Evolutionary conservation across 2,888 invertebrate species (phyloP), one percentile per base, ranked within the genome.

Genomic region (Drymonia ruficornis): DNA sequence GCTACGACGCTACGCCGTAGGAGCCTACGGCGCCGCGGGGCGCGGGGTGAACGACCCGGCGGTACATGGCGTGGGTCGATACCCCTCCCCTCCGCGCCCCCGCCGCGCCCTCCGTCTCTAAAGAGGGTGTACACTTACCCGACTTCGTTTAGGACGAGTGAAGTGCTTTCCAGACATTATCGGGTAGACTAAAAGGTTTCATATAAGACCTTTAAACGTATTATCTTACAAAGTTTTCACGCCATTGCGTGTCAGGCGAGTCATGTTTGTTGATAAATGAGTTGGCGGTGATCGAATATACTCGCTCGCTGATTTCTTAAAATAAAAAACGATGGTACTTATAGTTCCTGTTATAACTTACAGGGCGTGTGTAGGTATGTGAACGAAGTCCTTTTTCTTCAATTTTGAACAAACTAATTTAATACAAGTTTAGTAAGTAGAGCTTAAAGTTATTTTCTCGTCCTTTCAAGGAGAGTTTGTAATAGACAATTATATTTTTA

Each of bases 31-130:
- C 67, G 76, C 75, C 76, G 79, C 78, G 81, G 74, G 81, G 74
- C 74, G 85, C 82, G 84, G 86, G 90, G 85, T 89, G 85, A 88
- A 89, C 79, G 89, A 84, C 89, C 90, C 74, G 73, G 72, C 71
- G 78, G 74, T 76, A 76, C 79, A 81, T 79, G 77, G 78, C 75
- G 78, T 79, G 77, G 89, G 90, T 91, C 91, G 91, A 90, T 91
- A 91, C 72, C 85, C 84, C 70, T 67, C 57, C 63, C 55, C 59
- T 71, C 61, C 70, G 59, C 55, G 59, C 59, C 65, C n/a, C 67
- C 55, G 50, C 59, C 54, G 38, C 66, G 59, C 58, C 63, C 61
- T 59, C 55, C 62, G 66, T 70, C 69, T 65, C 66, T 72, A 74
- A 72, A 76, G 72, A 74, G 74, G 76, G 77, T 72, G 70, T 74